Base-by-base conservation (phyloP, 2,797 vertebrate genomes). In the Hybognathus amarus region DNA sequence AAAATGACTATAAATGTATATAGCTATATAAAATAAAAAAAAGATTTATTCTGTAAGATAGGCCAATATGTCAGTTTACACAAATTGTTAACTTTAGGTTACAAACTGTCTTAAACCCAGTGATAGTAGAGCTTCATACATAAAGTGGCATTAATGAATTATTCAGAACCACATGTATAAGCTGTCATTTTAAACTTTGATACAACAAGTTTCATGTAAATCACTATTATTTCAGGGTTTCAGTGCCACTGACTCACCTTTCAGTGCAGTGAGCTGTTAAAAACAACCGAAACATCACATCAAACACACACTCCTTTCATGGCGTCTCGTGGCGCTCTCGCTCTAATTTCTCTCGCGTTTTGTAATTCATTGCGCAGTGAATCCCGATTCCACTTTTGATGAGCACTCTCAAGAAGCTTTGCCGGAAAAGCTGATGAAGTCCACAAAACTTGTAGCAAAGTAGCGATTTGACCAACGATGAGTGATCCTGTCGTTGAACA, bases 291-390 rank as follows among this genome's bases (percentile, higher is more conserved):
- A 61, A 76, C 52, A 27, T 42, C 9, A 11, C 24, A n/a, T n/a
- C 36, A 27, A 76, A 76, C 18, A 76, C 52, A 78, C 0, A n/a
- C n/a, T 50, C 6, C 54, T 50, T n/a, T 24, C 74, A 52, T 47
- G 64, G 77, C 56, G 50, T 36, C 27, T 50, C 45, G 13, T 8
- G 12, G 38, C 24, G 50, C 38, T 33, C 30, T 33, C 30, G 30
- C 30, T 77, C 77, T 24, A 52, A 61, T 69, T 74, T 81, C 69
- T 63, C 52, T 30, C 82, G 54, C 42, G 71, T 87, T 94, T 94
- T n/a, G n/a, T n/a, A n/a, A 85, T 89, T 89, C 82, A n/a, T n/a
- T 93, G 93, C 93, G 92, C 89, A 85, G 61, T 88, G 13, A 77
- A 61, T 12, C 36, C 13, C 11, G 22, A 71, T 50, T n/a, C 24